These are phyloP conservation scores for Propithecus perrieri DNA, from an alignment of 2,797 vertebrate genomes.

Conservation along the genomic window DNA sequence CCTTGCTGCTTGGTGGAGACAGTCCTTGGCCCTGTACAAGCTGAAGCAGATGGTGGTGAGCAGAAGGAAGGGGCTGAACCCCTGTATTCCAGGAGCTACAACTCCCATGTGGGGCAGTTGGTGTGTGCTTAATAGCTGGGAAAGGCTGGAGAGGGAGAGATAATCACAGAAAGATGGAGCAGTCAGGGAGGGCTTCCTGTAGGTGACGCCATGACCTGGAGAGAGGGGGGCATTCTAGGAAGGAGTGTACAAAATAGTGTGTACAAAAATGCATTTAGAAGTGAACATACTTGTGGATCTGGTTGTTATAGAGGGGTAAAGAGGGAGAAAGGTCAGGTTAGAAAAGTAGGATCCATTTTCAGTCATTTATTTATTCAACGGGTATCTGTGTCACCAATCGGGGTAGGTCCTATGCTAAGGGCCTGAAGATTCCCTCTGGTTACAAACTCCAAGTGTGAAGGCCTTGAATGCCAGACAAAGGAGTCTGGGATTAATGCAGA, in stretches of 20 bases:
- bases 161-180: not conserved
- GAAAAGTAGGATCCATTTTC: constrained; percentile 2
- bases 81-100: not conserved
- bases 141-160: not conserved
- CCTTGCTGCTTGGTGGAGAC: not conserved
- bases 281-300: not conserved
- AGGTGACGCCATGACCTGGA: not conserved
- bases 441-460: constrained; percentile 22
- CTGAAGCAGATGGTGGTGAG: not conserved
- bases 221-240: not conserved
- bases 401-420: not conserved
- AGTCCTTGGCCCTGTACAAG: not conserved
- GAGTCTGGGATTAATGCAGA: not conserved
- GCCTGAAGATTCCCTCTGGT: not conserved
- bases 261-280: not conserved
- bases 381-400: not conserved
- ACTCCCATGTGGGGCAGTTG: not conserved
- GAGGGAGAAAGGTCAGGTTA: not conserved
- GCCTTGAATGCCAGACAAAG: not conserved
- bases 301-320: not conserved
- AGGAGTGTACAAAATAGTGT: not conserved
- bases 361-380: not conserved
- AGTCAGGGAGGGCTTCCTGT: not conserved
- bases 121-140: not conserved
- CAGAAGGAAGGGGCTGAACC: not conserved